Percentiles rank a stretch among this genome's conserved stretches.
Conservation (phyloP, 2,888 invertebrate species). For the Netelia virgata region DNA sequence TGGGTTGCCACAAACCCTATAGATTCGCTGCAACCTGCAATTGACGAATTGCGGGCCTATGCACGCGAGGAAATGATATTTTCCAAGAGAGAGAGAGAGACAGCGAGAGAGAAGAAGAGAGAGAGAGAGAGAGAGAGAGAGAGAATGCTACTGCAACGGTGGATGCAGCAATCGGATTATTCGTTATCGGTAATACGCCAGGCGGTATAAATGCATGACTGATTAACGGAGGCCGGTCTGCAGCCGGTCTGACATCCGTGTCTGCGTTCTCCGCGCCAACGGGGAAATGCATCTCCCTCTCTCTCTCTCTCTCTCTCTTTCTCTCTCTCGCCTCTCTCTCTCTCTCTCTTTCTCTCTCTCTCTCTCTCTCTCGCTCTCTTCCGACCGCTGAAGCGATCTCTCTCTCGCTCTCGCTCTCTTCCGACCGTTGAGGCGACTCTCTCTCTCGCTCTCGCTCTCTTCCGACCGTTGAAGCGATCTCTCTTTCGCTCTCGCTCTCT, state of each 20-base stretch:
- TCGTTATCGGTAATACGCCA: conserved; percentile 69
- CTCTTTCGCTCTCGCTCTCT: conserved; percentile 11
- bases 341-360: conserved; percentile 39
- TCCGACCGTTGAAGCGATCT: no score
- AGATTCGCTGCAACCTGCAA: conserved; percentile 57
- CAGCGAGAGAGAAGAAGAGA: conserved; percentile 42
- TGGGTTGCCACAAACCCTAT: background rate
- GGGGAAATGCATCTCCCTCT: conserved; percentile 48
- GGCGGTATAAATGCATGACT: conserved; percentile 69
- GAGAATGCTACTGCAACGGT: conserved; percentile 42
- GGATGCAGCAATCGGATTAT: conserved; percentile 67
- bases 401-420: conserved; percentile 31
- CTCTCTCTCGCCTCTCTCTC: conserved; percentile 15
- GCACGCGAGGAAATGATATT: conserved; percentile 35
- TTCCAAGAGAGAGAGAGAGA: conserved; percentile 43
- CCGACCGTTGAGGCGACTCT: background rate
- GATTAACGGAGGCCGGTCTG: conserved; percentile 72
- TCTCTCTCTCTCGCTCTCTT: no score
- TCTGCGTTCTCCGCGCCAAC: conserved; percentile 59
- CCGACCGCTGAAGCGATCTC: background rate
- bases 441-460: background rate
- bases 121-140: conserved; percentile 38
- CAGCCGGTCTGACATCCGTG: conserved; percentile 69
- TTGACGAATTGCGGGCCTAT: conserved; percentile 36
- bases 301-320: conserved; percentile 9